phyloP scores from a whole-genome alignment of 2,113 vertebrate species.

The Nyctibius bracteatus region DNA sequence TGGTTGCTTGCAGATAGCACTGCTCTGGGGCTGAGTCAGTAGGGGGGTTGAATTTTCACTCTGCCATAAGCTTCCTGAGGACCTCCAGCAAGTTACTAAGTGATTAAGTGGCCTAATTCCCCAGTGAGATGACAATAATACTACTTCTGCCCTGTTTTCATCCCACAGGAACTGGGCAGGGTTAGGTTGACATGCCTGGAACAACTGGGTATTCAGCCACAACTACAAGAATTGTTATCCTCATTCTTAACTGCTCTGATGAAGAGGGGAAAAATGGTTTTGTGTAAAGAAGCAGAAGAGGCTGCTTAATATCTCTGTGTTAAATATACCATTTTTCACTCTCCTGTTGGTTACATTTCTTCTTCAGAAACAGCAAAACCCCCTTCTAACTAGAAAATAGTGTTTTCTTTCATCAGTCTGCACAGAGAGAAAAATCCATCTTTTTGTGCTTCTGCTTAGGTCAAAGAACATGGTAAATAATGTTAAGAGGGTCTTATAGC shows the following conservation, averaged over 20 bases:
- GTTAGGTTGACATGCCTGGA: neutral
- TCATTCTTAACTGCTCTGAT: neutral
- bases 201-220: neutral
- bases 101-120: neutral
- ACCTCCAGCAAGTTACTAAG: neutral
- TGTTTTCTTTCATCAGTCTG: neutral
- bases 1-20: neutral
- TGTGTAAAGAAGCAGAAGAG: neutral
- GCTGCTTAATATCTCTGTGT: neutral
- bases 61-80: neutral
- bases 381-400: neutral
- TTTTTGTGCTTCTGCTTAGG: neutral
- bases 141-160: neutral
- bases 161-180: neutral
- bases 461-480: neutral
- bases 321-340: neutral
- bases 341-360: neutral
- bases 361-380: neutral
- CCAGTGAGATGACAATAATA: neutral
- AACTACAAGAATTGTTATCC: neutral
- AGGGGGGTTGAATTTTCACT: neutral
- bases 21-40: neutral
- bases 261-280: neutral
- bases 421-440: neutral
- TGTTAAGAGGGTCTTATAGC: neutral